Base-by-base conservation (phyloP, 2,113 vertebrate genomes). In the Dascyllus trimaculatus region DNA sequence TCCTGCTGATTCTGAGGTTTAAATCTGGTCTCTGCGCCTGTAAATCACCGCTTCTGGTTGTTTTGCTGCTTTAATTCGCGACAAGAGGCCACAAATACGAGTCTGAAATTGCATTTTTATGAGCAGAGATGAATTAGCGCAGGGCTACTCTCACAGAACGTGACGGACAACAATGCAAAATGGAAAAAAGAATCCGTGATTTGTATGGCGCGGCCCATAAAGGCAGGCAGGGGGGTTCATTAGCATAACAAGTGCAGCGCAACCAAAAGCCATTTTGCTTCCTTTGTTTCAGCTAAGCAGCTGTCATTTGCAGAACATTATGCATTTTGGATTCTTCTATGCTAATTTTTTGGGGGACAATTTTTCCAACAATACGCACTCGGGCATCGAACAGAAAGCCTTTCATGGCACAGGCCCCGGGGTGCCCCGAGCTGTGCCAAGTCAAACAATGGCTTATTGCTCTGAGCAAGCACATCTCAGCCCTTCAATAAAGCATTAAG, bases 221-320 rank as follows among this genome's bases (percentile, higher is more conserved):
- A 82, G 72, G 61, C 75, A 61, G 82, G 79, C 87, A 25, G 71
- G 62, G 80, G 81, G 91, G 81, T 78, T 94, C 89, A 96, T 96
- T 95, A 95, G 86, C 95, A 96, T 95, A 92, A 96, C 94, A 96
- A 94, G 85, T 80, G 90, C 94, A 86, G 93, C 84, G 89, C 73
- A 87, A 93, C 94, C 95, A 95, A 96, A 96, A 95, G 94, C 95
- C 91, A 95, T 95, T 95, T 95, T 93, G 91, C 93, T 66, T 73
- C 93, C 92, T 96, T 97, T 95, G 95, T 97, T 96, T 97, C 95
- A 95, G 95, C 93, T 92, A 94, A 95, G 96, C 97, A 98, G 97
- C 97, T 98, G 97, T 97, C 97, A 98, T 96, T 96, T 96, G 95
- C 95, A 91, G 88, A 94, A 94, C 96, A 96, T 97, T 96, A 95